Evolutionary conservation across 2,888 invertebrate genomes (phyloP).

Genomic region (Drosophila meridiana): DNA sequence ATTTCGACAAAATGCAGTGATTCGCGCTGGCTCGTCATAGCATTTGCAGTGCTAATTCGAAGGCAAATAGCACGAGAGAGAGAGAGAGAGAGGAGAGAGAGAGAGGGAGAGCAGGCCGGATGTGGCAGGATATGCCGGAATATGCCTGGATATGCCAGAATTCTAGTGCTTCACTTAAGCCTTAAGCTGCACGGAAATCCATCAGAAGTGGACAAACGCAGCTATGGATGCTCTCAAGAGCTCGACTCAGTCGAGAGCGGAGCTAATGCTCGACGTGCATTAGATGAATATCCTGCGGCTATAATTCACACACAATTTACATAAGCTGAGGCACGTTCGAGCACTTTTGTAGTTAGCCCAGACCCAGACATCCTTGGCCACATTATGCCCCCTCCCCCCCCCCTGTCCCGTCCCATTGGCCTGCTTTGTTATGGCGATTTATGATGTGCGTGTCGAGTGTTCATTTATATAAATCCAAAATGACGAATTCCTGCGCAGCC

Average conservation of each 20-base stretch:
- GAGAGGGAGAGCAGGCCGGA: neutral
- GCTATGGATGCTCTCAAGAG: conserved; percentile 32
- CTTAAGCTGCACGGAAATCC: conserved; percentile 21
- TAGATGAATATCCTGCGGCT: conserved; percentile 65
- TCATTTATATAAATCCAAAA: conserved; percentile 78
- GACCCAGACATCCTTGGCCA: neutral
- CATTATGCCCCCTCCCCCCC: no score
- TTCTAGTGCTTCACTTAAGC: conserved; percentile 11
- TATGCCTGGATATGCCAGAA: conserved; percentile 2
- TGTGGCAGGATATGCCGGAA: neutral
- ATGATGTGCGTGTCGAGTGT: conserved; percentile 79
- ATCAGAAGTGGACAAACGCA: conserved; percentile 30
- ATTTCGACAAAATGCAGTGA: conserved; percentile 7
- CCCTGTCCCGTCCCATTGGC: no score
- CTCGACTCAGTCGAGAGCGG: neutral
- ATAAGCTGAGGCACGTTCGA: conserved; percentile 65
- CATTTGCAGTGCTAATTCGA: conserved; percentile 12
- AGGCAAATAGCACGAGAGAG: neutral
- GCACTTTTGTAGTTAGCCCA: conserved; percentile 37
- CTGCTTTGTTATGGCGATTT: conserved; percentile 66
- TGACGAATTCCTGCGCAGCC: conserved; percentile 53
- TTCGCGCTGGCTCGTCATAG: neutral
- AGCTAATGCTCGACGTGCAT: conserved; percentile 39
- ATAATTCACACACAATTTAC: conserved; percentile 72
- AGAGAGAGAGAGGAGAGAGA: neutral